Evolutionary conservation across 2,888 invertebrate genomes (phyloP), one percentile per base, ranked within the genome.

Genomic region (Brachylomia viminalis): DNA sequence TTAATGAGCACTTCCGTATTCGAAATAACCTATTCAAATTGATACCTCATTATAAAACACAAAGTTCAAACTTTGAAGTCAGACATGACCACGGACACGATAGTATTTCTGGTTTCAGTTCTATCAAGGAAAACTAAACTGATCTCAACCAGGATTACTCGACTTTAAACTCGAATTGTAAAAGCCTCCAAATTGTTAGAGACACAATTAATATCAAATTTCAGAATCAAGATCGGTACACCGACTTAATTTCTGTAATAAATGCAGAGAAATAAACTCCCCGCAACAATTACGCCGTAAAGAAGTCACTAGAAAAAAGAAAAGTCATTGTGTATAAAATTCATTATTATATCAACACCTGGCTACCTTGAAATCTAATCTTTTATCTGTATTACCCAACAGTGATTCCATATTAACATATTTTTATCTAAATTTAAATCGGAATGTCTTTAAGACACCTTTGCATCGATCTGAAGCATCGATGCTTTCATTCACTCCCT

Each of bases 291-390:
- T 90, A 90, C 91, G 83, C 89, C 78, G 75, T 91, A 86, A 91
- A 90, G 80, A 80, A 82, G 80, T 83, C 79, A 83, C 76, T 71
- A 70, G 58, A n/a, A 67, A 70, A 81, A 86, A 84, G 68, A 85
- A 87, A 89, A 72, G 75, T 84, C 79, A 88, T 89, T 86, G 88
- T 86, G 79, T 82, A 82, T 73, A 72, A 83, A 88, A 80, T 86
- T 90, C 87, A 90, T 90, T 88, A 87, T 88, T 85, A 87, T 77
- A 81, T 89, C 87, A 84, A 90, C 90, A 90, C 87, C 82, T 88
- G 83, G 80, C 81, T 86, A 85, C 87, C 75, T 85, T 84, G 83
- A 87, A 84, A 90, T 88, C 87, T 88, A 83, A 90, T 89, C 87
- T 90, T 75, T 86, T 86, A 88, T 90, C 88, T 87, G 23, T 47